These are phyloP conservation scores for Trematomus loennbergii DNA, from an alignment of 2,113 vertebrate species.

Conservation along the genomic window DNA sequence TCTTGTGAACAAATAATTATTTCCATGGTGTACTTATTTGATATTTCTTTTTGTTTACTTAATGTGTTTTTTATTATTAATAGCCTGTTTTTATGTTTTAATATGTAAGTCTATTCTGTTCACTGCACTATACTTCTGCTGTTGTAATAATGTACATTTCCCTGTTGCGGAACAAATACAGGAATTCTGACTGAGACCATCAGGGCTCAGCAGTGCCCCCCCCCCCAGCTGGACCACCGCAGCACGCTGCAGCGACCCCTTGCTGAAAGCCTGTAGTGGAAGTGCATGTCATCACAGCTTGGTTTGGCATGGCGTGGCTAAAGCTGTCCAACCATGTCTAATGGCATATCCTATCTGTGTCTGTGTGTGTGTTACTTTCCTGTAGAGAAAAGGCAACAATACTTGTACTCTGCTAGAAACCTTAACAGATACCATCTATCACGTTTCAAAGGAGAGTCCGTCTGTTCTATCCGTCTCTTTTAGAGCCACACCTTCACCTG, in stretches of 20 bases:
- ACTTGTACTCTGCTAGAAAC: neutral
- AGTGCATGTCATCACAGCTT: neutral
- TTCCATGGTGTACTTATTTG: no score
- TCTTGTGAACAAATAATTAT: no score
- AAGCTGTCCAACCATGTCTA: neutral
- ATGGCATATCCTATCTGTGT: neutral
- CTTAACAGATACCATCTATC: slow-evolving; percentile 39
- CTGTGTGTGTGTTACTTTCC: neutral
- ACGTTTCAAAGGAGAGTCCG: neutral
- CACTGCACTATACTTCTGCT: no score
- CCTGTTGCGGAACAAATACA: no score
- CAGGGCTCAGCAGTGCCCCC: no score
- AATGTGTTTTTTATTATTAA: no score
- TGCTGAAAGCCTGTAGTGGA: neutral
- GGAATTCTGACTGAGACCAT: neutral
- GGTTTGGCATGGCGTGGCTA: neutral
- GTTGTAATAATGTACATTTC: no score
- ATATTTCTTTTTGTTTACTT: no score
- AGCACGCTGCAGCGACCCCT: neutral
- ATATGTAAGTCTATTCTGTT: no score
- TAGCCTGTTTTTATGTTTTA: no score
- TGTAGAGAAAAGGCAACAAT: neutral
- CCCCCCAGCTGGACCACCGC: neutral
- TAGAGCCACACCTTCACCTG: slow-evolving; percentile 17
- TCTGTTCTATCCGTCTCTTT: slow-evolving; percentile 20